Conservation (phyloP, 2,113 vertebrate species). For the Burhinus oedicnemus region DNA sequence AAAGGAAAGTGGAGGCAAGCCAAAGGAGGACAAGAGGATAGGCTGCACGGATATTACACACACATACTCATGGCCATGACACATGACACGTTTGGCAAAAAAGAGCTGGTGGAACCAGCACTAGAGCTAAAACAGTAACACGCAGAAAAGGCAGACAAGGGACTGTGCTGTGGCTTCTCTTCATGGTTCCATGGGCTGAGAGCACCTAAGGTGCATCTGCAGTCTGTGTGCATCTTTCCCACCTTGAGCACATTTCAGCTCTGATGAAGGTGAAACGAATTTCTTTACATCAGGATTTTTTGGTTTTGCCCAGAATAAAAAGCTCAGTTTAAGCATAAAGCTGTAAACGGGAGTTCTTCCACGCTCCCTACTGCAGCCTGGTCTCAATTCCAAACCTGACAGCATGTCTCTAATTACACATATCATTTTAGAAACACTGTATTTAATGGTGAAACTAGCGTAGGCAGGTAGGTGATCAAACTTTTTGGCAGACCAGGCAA, state of each 20-base stretch:
- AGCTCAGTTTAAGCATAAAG: background rate
- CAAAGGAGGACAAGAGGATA: background rate
- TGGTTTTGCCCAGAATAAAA: background rate
- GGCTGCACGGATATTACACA: background rate
- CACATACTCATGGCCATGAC: background rate
- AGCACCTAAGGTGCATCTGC: background rate
- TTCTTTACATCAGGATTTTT: background rate
- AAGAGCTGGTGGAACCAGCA: background rate
- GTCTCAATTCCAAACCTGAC: background rate
- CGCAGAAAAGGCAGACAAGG: background rate
- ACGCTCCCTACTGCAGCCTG: background rate
- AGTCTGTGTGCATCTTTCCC: background rate
- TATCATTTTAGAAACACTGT: background rate
- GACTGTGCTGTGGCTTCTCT: background rate
- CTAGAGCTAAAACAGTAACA: background rate
- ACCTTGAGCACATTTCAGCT: background rate
- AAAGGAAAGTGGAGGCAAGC: background rate
- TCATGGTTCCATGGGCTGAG: background rate
- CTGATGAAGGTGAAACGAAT: background rate
- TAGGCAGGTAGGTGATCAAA: background rate
- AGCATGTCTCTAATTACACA: background rate
- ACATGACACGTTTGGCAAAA: background rate
- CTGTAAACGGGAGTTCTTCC: background rate
- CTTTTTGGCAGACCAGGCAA: background rate
- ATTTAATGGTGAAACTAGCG: background rate